Percentiles rank a stretch among this genome's conserved stretches.
Evolutionary conservation across 2,797 vertebrate genomes (phyloP).

Genomic region (Notolepis coatsorum): DNA sequence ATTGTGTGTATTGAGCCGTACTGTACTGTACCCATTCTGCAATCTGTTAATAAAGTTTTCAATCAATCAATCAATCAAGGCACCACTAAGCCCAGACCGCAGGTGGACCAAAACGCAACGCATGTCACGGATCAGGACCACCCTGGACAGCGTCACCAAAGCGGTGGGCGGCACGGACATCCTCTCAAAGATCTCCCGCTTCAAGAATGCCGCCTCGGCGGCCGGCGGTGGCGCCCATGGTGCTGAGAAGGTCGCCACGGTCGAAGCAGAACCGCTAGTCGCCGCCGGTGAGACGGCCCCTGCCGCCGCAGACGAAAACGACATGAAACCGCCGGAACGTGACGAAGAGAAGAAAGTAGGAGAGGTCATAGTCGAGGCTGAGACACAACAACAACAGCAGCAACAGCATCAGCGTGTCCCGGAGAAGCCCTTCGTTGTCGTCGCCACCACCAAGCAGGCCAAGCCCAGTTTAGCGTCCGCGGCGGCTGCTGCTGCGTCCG

Average conservation of each 20-base stretch:
- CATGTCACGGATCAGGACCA: slow-evolving; percentile 95
- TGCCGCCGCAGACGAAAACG: slow-evolving; percentile 11
- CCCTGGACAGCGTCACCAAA: slow-evolving; percentile 92
- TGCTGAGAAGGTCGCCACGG: slow-evolving; percentile 40
- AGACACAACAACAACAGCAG: neutral
- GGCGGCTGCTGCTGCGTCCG: slow-evolving; percentile 8
- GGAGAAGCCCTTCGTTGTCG: slow-evolving; percentile 64
- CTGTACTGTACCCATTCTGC: no score
- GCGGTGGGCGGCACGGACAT: slow-evolving; percentile 90
- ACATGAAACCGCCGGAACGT: slow-evolving; percentile 62
- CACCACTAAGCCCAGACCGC: neutral
- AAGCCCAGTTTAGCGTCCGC: slow-evolving; percentile 20
- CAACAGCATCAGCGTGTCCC: slow-evolving; percentile 20
- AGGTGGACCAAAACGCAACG: slow-evolving; percentile 68
- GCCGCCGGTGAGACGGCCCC: slow-evolving; percentile 9
- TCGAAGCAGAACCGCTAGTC: slow-evolving; percentile 43
- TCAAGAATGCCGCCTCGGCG: slow-evolving; percentile 77
- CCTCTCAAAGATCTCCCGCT: slow-evolving; percentile 88
- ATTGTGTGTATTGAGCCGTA: no score
- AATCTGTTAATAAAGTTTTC: no score
- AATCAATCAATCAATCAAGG: no score
- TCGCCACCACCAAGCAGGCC: slow-evolving; percentile 42
- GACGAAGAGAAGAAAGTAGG: slow-evolving; percentile 38
- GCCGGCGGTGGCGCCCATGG: slow-evolving; percentile 49
- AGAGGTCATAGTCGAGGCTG: slow-evolving; percentile 16